Evolutionary conservation across 2,797 vertebrate genomes (phyloP).

Genomic region (Taeniopygia guttata): DNA sequence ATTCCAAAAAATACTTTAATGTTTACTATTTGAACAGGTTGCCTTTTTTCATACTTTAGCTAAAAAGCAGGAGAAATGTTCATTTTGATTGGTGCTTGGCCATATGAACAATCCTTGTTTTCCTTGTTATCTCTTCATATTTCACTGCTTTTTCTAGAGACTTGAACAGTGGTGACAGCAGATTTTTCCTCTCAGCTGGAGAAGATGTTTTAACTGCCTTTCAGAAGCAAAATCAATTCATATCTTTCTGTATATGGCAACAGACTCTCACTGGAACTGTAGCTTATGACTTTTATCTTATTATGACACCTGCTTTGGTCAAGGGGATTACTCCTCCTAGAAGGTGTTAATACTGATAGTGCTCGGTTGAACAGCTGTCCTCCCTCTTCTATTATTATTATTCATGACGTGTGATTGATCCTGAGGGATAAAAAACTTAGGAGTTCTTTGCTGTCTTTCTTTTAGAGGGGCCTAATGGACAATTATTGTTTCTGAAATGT

Average conservation of each 20-base stretch:
- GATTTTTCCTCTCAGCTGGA: slow-evolving; percentile 2
- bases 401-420: background rate
- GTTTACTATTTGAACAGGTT: background rate
- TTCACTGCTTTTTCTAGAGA: background rate
- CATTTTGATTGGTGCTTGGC: background rate
- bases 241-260: background rate
- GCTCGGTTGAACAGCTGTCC: slow-evolving; percentile 21
- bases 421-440: background rate
- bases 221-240: background rate
- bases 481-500: slow-evolving; percentile 25
- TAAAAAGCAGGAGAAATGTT: background rate
- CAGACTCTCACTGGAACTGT: background rate
- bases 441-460: background rate
- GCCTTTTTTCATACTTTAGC: background rate
- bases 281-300: slow-evolving; percentile 39
- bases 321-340: slow-evolving; percentile 11
- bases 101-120: background rate
- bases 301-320: slow-evolving; percentile 32
- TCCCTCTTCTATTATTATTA: slow-evolving; percentile 25
- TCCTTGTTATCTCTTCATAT: background rate
- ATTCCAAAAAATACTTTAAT: fast-evolving
- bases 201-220: background rate
- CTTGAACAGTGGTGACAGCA: background rate
- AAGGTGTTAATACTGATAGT: slow-evolving; percentile 33
- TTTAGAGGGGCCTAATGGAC: slow-evolving; percentile 3